These are phyloP conservation scores for Fukomys damarensis DNA, from an alignment of 2,113 vertebrate species.

Conservation along the genomic window DNA sequence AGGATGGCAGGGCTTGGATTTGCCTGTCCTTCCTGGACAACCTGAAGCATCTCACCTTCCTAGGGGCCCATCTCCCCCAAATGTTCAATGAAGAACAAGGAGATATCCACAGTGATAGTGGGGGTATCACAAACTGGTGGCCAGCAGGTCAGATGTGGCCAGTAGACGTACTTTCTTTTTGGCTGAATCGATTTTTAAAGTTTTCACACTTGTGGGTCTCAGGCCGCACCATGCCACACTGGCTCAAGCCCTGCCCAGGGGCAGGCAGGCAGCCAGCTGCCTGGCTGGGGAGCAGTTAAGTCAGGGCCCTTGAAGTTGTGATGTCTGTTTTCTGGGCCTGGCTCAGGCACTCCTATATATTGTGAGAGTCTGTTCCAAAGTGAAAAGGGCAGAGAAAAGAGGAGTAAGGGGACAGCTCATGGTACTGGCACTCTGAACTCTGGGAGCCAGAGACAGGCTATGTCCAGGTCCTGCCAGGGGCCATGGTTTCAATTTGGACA, in stretches of 20 bases:
- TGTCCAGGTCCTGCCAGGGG: neutral
- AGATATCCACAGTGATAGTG: neutral
- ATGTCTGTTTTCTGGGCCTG: neutral
- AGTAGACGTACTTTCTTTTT: neutral
- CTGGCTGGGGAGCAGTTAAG: neutral
- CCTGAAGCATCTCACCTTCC: neutral
- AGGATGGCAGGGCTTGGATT: rapidly evolving
- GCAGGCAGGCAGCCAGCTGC: neutral
- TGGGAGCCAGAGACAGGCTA: neutral
- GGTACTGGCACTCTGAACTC: neutral
- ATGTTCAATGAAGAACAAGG: neutral
- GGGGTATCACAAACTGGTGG: neutral
- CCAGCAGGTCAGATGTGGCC: neutral
- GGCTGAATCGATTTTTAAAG: neutral
- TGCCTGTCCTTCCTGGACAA: neutral
- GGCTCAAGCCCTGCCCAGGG: rapidly evolving
- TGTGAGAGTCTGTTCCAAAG: neutral
- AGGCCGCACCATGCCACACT: neutral
- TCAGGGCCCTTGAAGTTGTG: neutral
- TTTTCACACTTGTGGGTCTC: neutral
- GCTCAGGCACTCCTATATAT: neutral
- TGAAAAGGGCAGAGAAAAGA: constrained; percentile 3
- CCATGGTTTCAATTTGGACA: neutral
- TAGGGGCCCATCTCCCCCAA: neutral
- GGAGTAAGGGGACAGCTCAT: neutral